A percentile compares a stretch with the other conserved stretches of the same genome.
Evolutionary conservation across 2,888 invertebrate species (phyloP).

Genomic region (Agrotis puta): DNA sequence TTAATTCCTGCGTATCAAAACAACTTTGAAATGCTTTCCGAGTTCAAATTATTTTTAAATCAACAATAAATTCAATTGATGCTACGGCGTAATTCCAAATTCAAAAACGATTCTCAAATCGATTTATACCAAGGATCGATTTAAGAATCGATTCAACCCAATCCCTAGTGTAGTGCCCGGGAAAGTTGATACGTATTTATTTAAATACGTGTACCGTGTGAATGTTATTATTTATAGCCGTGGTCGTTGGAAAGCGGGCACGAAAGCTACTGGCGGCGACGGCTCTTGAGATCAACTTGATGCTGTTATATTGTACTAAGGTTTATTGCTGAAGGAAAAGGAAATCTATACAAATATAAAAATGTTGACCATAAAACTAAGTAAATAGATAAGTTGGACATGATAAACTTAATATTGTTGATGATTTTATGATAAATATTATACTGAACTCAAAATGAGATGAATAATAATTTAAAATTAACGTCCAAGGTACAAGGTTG

Average conservation of each 20-base stretch:
- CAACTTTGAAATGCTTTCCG: not conserved
- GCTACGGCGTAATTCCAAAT: not conserved
- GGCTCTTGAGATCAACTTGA: conserved; percentile 39
- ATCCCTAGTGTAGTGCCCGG: conserved; percentile 49
- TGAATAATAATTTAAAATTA: too few relatives aligned
- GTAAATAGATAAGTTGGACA: not conserved
- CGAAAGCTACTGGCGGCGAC: conserved; percentile 66
- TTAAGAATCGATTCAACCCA: conserved; percentile 34
- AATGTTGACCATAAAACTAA: not conserved
- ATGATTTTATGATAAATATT: not conserved
- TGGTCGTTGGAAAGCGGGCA: conserved; percentile 76
- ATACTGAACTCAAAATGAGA: too few relatives aligned
- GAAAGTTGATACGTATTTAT: conserved; percentile 82
- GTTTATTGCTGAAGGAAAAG: conserved; percentile 44
- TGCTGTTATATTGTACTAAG: conserved; percentile 34
- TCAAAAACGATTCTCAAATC: not conserved
- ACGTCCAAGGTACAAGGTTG: too few relatives aligned
- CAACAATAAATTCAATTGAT: not conserved
- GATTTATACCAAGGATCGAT: conserved; percentile 28
- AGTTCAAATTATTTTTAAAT: not conserved
- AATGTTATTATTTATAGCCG: conserved; percentile 83
- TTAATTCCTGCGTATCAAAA: not conserved
- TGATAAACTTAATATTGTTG: not conserved
- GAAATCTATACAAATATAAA: conserved; percentile 15
- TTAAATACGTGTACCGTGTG: conserved; percentile 78